Base-by-base conservation (phyloP, 2,797 vertebrate genomes). In the Furcifer pardalis region DNA sequence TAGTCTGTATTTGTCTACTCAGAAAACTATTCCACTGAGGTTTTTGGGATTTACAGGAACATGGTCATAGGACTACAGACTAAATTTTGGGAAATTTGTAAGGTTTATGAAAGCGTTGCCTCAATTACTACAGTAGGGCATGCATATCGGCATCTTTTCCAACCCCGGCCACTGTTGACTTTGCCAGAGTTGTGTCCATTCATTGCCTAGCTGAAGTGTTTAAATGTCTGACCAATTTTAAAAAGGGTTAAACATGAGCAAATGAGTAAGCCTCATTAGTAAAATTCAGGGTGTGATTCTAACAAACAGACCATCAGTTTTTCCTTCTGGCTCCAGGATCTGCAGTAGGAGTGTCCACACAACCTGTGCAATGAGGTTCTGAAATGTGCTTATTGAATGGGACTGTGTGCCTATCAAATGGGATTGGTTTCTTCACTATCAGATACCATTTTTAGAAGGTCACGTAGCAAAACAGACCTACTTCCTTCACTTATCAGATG, bases 401-500 rank as follows among this genome's bases (percentile, higher is more conserved):
- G n/a, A n/a, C n/a, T n/a, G n/a, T n/a, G n/a, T n/a, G n/a, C n/a
- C n/a, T n/a, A n/a, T n/a, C n/a, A n/a, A n/a, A n/a, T n/a, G n/a
- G n/a, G n/a, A n/a, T n/a, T n/a, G n/a, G 40, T 2, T 23, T 74
- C 21, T 46, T 46, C 60, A 73, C 23, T 62, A 8, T 7, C 44
- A 27, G 17, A 37, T 52, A 56, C 13, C 68, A 35, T 62, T 74
- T 35, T 7, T 46, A 35, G 42, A 73, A 71, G 37, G 19, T 62
- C 13, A 46, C 8, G 0, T 52, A 25, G 7, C 2, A 27, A 15
- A 63, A 44, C 12, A 63, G 59, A 40, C 3, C 52, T 75, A 7
- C 5, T 49, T 49, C 0, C 5, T 56, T 8, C 49, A 1, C 27
- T 0, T 15, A 76, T 23, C 8, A 73, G 79, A 30, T 1, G 19